Evolutionary conservation across 2,888 invertebrate genomes (phyloP).

Genomic region (Metellina segmentata): DNA sequence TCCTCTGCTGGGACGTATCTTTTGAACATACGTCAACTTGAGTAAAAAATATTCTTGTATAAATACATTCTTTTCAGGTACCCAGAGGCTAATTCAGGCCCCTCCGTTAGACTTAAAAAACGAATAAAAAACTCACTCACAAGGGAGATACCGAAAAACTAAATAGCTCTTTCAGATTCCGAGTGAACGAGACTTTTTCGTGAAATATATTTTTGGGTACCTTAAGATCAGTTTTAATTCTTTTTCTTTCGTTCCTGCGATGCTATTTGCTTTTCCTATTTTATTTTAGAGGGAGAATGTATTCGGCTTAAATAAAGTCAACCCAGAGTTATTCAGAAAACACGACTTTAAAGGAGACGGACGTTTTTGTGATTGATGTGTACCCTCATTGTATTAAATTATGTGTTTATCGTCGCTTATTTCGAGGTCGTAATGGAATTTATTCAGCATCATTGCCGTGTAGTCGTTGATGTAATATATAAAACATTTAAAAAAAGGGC

Average conservation of each 20-base stretch:
- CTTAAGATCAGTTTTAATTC: neutral
- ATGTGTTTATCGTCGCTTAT: no score
- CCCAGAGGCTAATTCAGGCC: constrained; percentile 44
- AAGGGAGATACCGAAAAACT: constrained; percentile 5
- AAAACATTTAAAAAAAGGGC: no score
- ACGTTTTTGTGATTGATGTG: no score
- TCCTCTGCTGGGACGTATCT: constrained; percentile 1
- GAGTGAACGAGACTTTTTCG: neutral
- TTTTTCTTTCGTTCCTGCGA: neutral
- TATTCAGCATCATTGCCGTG: no score
- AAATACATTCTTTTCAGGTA: constrained; percentile 30
- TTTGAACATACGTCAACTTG: neutral
- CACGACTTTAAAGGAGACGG: no score
- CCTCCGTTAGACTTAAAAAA: neutral
- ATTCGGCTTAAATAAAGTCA: no score
- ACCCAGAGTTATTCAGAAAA: no score
- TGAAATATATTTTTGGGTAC: constrained; percentile 3
- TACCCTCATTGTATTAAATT: no score
- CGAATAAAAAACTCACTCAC: constrained; percentile 11
- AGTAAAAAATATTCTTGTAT: constrained; percentile 5
- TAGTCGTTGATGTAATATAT: no score
- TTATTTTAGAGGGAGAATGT: neutral
- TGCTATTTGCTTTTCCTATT: neutral
- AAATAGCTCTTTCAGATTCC: constrained; percentile 24
- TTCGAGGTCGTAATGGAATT: no score